phyloP scores from a whole-genome alignment of 2,113 vertebrate genomes.

The Actenoides lindsayi region DNA sequence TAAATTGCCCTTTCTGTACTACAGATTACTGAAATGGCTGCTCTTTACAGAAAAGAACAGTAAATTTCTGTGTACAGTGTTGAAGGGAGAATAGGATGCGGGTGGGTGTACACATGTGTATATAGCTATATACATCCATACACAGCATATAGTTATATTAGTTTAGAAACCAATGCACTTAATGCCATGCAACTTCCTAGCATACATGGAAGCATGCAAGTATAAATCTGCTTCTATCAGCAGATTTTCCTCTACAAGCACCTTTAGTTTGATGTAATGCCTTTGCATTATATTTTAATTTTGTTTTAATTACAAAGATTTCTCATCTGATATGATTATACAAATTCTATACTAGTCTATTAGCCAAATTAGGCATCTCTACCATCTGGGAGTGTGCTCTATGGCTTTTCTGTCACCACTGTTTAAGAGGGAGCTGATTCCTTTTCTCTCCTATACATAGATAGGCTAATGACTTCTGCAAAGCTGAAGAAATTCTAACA shows the following conservation, averaged over 20 bases:
- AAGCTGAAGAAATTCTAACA: neutral
- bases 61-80: neutral
- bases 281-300: neutral
- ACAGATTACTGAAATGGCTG: neutral
- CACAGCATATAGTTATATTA: neutral
- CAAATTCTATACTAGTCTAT: neutral
- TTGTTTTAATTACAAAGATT: neutral
- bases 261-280: neutral
- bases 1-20: neutral
- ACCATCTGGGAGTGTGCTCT: neutral
- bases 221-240: neutral
- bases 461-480: neutral
- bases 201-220: neutral
- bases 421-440: neutral
- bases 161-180: neutral
- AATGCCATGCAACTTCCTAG: neutral
- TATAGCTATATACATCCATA: neutral
- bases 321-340: neutral
- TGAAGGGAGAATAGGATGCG: slow-evolving; percentile 32
- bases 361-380: neutral
- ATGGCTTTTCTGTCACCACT: neutral
- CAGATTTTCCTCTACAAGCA: neutral
- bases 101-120: neutral
- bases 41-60: slow-evolving; percentile 22
- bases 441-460: neutral